Evolutionary conservation across 2,888 invertebrate genomes (phyloP), one percentile per base, ranked within the genome.

Genomic region (Campaea margaritaria): DNA sequence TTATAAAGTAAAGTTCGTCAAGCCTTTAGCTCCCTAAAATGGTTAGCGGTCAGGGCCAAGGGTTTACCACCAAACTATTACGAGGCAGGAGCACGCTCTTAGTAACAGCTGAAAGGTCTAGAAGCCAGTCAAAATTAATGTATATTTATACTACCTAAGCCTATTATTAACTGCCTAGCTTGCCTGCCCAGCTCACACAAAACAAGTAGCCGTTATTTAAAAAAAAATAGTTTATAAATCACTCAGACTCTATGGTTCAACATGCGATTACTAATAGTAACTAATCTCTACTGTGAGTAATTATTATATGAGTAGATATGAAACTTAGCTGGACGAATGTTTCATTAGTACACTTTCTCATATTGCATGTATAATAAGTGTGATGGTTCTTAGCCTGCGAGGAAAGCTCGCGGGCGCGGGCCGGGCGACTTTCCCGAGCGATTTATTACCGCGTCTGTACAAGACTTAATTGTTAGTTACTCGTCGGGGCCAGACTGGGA

Each of bases 381-480:
- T 31, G 31, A 7, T 7, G 5, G 5, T n/a, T n/a, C n/a, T n/a
- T n/a, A n/a, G n/a, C n/a, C n/a, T n/a, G 51, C 15, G 47, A 54
- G 49, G 48, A 44, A 56, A 51, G 64, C 54, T 58, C 47, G 42
- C 54, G 54, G 56, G 44, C 51, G 62, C 41, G 63, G 58, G 47
- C 48, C 48, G 48, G 27, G 21, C 13, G 50, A 61, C 56, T 62
- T 62, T 63, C 63, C 43, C 51, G 44, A 16, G 44, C 59, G 52
- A 67, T 65, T 62, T 65, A 67, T 63, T 58, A 57, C 58, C 58
- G 43, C 39, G 50, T 52, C 53, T 56, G 52, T 62, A 43, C 60
- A 53, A 56, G 45, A 64, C 60, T 53, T 65, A 58, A 59, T 62
- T 63, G 61, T 63, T 43, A 47, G 49, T 42, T 55, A 56, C 48